Base-by-base conservation (phyloP, 1,140 invertebrate genomes). In the Hylyphantes graminicola region DNA sequence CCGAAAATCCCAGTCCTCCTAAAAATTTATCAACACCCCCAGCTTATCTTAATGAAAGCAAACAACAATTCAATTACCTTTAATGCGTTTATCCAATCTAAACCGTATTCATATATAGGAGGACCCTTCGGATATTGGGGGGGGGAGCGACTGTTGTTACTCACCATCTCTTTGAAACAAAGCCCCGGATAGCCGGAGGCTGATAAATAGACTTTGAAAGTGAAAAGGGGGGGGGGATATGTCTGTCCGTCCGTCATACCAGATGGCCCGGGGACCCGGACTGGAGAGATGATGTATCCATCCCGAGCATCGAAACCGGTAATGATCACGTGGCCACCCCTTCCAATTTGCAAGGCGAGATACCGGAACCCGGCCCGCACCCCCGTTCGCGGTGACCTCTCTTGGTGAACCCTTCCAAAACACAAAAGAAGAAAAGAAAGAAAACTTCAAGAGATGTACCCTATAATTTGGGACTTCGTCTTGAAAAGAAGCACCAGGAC, bases 301-400 rank as follows among this genome's bases (percentile, higher is more conserved):
- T 21, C 67, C 21, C 57, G 55, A 17, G 54, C 21, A 35, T 73
- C 68, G 53, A 75, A 75, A 83, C 80, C 80, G 80, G 80, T 83
- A 83, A 83, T 83, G 80, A 83, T 83, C 80, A 65, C 72, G 61
- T 65, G 68, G 61, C 80, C 80, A 83, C 80, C 80, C 80, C 72
- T 83, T 75, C 80, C 80, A 83, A 83, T 83, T 83, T 83, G 35
- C 35, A 75, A 83, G 80, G 74, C 80, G 59, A 74, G 70, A 65
- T 83, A 61, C 80, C 80, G 80, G 80, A 83, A 83, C 80, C 80
- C 51, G 63, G n/a, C 13, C 21, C 54, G 48, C 80, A 83, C 70
- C 80, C 80, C 80, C 80, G 61, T 64, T 83, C 35, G n/a, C 15
- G 7, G 13, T 83, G 80, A 83, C 80, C 80, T 35, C 35, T 35